Evolutionary conservation across 2,888 invertebrate species (phyloP).

Genomic region (Drosophila picticornis): DNA sequence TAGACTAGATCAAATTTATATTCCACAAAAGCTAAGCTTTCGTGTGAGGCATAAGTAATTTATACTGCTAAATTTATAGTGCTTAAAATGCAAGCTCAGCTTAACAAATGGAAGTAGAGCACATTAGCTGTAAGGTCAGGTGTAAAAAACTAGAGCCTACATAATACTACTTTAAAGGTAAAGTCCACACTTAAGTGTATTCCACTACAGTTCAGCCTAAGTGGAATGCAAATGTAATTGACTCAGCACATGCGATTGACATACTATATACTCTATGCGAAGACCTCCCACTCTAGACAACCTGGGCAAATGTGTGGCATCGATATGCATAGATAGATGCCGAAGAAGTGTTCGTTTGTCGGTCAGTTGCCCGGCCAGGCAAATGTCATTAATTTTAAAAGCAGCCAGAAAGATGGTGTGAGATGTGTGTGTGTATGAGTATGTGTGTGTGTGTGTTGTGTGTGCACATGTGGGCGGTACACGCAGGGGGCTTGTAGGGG

Average conservation of each 20-base stretch:
- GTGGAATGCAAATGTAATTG: background rate
- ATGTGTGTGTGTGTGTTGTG: background rate
- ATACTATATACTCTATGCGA: background rate
- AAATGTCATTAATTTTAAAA: conserved; percentile 70
- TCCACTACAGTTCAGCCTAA: background rate
- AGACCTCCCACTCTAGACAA: background rate
- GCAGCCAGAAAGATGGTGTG: conserved; percentile 20
- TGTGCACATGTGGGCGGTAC: background rate
- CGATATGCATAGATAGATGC: conserved; percentile 26
- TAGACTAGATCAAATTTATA: background rate
- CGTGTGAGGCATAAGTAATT: background rate
- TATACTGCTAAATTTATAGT: background rate
- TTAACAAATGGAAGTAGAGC: background rate
- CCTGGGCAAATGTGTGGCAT: conserved; percentile 19
- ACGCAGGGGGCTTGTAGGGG: conserved; percentile 1
- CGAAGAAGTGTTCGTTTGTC: conserved; percentile 21
- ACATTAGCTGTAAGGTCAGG: background rate
- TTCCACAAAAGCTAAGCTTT: background rate
- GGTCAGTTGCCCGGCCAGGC: conserved; percentile 39
- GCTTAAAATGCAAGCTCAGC: background rate
- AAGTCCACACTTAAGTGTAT: background rate
- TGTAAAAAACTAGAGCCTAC: background rate
- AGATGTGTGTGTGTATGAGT: background rate
- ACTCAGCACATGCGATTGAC: background rate
- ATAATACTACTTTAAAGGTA: background rate